Evolutionary conservation across 1,140 invertebrate species (phyloP).

Genomic region (Drosophila truncata): DNA sequence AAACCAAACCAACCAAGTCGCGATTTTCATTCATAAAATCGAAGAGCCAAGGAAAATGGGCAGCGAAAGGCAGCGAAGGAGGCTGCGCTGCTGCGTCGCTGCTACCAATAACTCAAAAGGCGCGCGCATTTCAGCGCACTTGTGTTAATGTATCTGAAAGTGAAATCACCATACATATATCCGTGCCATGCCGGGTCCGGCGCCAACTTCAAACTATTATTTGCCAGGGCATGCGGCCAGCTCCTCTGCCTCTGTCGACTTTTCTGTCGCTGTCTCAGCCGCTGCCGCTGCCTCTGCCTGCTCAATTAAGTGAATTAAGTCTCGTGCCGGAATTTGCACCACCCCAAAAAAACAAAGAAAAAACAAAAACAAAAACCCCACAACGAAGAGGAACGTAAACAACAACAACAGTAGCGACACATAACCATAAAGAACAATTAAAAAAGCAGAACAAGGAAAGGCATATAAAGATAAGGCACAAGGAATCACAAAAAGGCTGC

Average conservation of each 20-base stretch:
- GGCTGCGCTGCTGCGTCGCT: constrained; percentile 18
- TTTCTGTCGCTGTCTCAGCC: not conserved
- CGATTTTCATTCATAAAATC: constrained; percentile 80
- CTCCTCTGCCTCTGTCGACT: constrained; percentile 14
- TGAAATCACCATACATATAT: constrained; percentile 61
- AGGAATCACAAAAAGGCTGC: constrained; percentile 11
- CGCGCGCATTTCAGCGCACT: constrained; percentile 70
- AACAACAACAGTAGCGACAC: constrained; percentile 32
- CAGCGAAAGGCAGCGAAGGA: constrained; percentile 33
- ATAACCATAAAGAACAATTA: constrained; percentile 71
- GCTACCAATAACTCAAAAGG: constrained; percentile 79
- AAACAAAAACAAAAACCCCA: constrained; percentile 12
- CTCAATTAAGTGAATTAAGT: constrained; percentile 80
- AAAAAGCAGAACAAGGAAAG: constrained; percentile 55
- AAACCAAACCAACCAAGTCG: constrained; percentile 63
- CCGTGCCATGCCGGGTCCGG: constrained; percentile 56
- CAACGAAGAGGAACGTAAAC: constrained; percentile 47
- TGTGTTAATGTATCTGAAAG: constrained; percentile 80
- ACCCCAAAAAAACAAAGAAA: constrained; percentile 35
- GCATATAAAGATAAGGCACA: constrained; percentile 37
- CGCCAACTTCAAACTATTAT: constrained; percentile 76
- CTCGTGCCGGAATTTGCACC: constrained; percentile 78
- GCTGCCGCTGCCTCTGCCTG: constrained; percentile 40
- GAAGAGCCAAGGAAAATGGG: constrained; percentile 76
- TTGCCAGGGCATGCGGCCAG: constrained; percentile 47